Base-by-base conservation (phyloP, 2,797 vertebrate species). In the Cryptoblepharus egeriae region DNA sequence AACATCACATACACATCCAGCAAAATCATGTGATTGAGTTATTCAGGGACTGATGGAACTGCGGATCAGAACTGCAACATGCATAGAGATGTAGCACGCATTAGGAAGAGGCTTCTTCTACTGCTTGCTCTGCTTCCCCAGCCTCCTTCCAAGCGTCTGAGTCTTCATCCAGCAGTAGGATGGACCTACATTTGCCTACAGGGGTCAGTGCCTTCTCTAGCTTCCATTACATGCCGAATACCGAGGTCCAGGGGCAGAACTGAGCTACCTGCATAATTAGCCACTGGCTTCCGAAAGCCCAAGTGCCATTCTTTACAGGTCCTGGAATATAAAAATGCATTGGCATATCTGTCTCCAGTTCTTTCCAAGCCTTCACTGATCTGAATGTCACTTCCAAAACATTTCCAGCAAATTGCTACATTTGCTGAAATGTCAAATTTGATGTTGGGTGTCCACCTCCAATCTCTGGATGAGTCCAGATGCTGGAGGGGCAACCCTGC, bases 341-440 rank as follows among this genome's bases (percentile, higher is more conserved):
- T 37, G 49, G 32, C 24, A 78, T 68, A 68, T 68, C 64, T 78
- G 10, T 37, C 49, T 6, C 35, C 1, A 57, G 45, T 49, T 11
- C 32, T 68, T 57, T n/a, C 3, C 24, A 12, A 26, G 6, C 24
- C 7, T 18, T 37, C 64, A 37, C 52, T 10, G 3, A 57, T 57
- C 8, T 6, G 32, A 68, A 22, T 28, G 63, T n/a, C 42, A 52
- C 32, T 55, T 32, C 49, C 11, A 49, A 55, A 57, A 32, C 49
- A 57, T 37, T 57, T 68, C 64, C 12, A 39, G 22, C 15, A 32
- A 78, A 78, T 68, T 28, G 64, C 32, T 57, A 37, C 64, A 39
- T 78, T 78, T 78, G 77, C 52, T 78, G 30, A 68, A 57, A 78
- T 68, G 77, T 68, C 32, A 78, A 18, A 68, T 67, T 13, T 60